Conservation (phyloP, 2,113 vertebrate species). For the Tylochromis polylepis region DNA sequence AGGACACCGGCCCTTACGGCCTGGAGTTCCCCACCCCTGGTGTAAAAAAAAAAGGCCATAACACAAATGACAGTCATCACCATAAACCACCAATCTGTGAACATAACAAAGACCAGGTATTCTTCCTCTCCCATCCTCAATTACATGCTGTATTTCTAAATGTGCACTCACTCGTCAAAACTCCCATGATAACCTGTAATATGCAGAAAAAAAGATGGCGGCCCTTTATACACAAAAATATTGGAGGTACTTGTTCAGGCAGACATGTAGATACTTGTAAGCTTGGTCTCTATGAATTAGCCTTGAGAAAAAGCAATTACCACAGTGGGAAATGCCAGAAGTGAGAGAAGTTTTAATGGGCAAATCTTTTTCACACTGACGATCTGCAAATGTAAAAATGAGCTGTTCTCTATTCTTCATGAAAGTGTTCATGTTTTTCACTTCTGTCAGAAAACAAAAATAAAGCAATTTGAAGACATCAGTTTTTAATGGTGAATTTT, state of each 20-base stretch:
- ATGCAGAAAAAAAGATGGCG: neutral
- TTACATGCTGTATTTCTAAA: neutral
- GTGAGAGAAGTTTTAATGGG: neutral
- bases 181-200: accelerated
- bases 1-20: no score
- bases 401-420: neutral
- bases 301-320: neutral
- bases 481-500: neutral
- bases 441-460: no score
- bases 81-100: neutral
- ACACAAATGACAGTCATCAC: neutral
- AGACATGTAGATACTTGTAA: neutral
- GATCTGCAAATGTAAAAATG: neutral
- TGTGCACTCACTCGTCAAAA: neutral
- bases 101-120: neutral
- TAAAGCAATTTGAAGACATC: no score
- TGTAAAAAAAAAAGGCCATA: accelerated
- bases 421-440: neutral
- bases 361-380: neutral
- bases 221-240: neutral
- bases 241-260: neutral
- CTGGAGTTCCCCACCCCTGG: no score
- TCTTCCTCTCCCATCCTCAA: neutral
- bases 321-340: neutral
- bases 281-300: neutral